Conservation (phyloP, 2,797 vertebrate species). For the Acrossocheilus wenchowensis region DNA sequence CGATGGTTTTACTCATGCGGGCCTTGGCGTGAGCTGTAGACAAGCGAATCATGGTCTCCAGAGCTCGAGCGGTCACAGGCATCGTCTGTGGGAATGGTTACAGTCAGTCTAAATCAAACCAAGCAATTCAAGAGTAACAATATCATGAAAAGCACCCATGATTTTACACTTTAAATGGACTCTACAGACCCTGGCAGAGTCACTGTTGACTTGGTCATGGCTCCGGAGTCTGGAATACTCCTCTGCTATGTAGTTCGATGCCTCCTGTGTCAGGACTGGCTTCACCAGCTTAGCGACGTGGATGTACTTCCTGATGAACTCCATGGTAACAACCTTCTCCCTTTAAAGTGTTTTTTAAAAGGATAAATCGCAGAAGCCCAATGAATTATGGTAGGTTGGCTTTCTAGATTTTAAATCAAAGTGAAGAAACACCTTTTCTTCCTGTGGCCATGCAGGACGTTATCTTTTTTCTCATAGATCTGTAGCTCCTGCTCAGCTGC, state of each 20-base stretch:
- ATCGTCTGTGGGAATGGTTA: constrained; percentile 63
- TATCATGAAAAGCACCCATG: neutral
- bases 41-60: constrained; percentile 73
- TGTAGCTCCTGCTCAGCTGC: constrained; percentile 65
- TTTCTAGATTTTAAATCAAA: neutral
- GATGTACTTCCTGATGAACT: constrained; percentile 73
- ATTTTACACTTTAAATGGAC: neutral
- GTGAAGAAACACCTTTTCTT: constrained; percentile 61
- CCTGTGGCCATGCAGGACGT: constrained; percentile 66
- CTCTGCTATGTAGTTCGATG: constrained; percentile 69
- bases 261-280: constrained; percentile 68
- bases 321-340: constrained; percentile 70
- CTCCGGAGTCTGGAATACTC: constrained; percentile 70
- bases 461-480: constrained; percentile 71
- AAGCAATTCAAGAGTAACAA: neutral
- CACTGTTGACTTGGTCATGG: constrained; percentile 69
- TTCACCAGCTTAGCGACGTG: constrained; percentile 70
- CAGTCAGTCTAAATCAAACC: neutral
- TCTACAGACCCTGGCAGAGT: constrained; percentile 64
- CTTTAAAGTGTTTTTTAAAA: constrained; percentile 44
- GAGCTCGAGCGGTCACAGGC: constrained; percentile 70
- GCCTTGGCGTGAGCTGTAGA: constrained; percentile 73
- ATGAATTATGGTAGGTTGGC: neutral
- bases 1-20: constrained; percentile 75
- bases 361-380: neutral